Evolutionary conservation across 2,113 vertebrate species (phyloP).

Genomic region (Menidia beryllina): DNA sequence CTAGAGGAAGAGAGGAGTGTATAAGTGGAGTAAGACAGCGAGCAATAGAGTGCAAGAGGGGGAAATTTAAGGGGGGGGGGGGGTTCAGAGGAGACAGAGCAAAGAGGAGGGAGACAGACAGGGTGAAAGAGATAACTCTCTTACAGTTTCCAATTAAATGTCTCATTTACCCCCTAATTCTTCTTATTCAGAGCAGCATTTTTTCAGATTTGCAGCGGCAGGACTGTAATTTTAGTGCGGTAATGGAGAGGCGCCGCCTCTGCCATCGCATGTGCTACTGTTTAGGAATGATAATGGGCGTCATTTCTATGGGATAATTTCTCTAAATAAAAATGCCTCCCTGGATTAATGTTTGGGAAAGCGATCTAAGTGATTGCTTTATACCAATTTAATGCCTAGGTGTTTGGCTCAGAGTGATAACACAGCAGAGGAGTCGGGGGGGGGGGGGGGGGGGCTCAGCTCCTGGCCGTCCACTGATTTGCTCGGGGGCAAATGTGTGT

Average conservation of each 20-base stretch:
- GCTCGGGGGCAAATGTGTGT: constrained; percentile 16
- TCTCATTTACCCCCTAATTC: constrained; percentile 84
- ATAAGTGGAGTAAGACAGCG: constrained; percentile 45
- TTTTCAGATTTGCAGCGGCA: constrained; percentile 73
- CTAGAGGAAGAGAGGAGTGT: constrained; percentile 35
- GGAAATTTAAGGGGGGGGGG: constrained; percentile 14
- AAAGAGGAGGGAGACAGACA: constrained; percentile 37
- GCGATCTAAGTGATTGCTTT: constrained; percentile 57
- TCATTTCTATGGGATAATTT: constrained; percentile 66
- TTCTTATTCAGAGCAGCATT: constrained; percentile 76
- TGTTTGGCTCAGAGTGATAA: constrained; percentile 63
- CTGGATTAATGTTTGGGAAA: constrained; percentile 55
- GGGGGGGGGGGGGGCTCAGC: constrained; percentile 24
- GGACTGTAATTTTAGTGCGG: constrained; percentile 66
- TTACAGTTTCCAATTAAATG: constrained; percentile 84
- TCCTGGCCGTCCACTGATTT: constrained; percentile 40
- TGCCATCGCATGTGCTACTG: constrained; percentile 58
- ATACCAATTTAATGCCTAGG: constrained; percentile 46
- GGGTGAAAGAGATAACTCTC: constrained; percentile 65
- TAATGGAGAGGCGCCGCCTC: constrained; percentile 72
- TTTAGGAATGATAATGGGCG: constrained; percentile 70
- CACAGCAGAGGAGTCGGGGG: constrained; percentile 22
- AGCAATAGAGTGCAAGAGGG: constrained; percentile 45
- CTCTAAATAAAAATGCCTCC: constrained; percentile 65
- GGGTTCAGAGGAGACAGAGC: constrained; percentile 30